Evolutionary conservation across 2,888 invertebrate genomes (phyloP).

Genomic region (Phalera bucephala): DNA sequence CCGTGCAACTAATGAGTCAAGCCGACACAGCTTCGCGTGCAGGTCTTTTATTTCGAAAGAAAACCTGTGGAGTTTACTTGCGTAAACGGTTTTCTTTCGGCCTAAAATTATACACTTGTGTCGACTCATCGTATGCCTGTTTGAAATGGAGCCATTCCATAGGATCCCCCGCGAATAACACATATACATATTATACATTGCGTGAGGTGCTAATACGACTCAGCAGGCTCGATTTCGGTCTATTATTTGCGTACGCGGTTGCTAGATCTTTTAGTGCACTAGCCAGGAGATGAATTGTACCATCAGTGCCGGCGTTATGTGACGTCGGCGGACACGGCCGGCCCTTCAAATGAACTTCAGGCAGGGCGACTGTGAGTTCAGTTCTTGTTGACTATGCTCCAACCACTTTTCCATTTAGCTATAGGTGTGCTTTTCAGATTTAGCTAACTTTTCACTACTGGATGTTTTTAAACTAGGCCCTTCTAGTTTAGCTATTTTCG

Average conservation of each 20-base stretch:
- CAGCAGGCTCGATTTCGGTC: neutral
- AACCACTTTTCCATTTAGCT: constrained; percentile 1
- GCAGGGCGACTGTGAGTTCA: neutral
- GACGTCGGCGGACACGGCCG: neutral
- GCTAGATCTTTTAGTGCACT: constrained; percentile 3
- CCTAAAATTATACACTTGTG: constrained; percentile 4
- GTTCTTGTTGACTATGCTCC: constrained; percentile 1
- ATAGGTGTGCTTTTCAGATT: no score
- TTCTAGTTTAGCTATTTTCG: no score
- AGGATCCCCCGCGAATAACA: no score
- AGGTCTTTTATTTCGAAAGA: no score
- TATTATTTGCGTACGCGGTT: neutral
- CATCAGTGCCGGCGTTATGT: constrained; percentile 1
- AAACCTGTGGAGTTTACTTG: constrained; percentile 3
- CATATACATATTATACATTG: constrained; percentile 5
- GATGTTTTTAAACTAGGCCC: no score
- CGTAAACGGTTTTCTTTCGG: constrained; percentile 6
- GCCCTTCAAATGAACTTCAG: neutral
- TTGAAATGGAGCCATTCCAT: no score
- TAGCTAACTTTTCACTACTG: no score
- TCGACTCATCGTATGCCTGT: constrained; percentile 5
- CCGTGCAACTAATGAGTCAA: neutral
- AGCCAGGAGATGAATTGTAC: constrained; percentile 3
- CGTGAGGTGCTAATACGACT: constrained; percentile 2
- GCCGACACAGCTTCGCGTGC: constrained; percentile 1